Base-by-base conservation (phyloP, 2,888 invertebrate species). In the Drosophila birchii region DNA sequence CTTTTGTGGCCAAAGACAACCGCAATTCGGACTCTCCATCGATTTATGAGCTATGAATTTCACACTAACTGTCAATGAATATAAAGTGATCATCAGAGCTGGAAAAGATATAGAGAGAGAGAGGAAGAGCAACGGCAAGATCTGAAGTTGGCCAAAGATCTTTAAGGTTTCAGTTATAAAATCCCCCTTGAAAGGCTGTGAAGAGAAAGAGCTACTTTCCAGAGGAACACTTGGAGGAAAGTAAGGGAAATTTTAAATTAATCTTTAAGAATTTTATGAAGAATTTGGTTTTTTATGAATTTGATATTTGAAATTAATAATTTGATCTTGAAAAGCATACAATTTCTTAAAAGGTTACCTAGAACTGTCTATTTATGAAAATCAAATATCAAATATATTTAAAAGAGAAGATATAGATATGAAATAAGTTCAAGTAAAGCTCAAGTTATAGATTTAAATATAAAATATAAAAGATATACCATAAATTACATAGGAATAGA, bases 11-110 rank as follows among this genome's bases (percentile, higher is more conserved):
- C 45, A 55, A 66, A 61, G 74, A 57, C 75, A 72, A 87, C 87
- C 87, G 87, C 87, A 84, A 85, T 87, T 79, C 81, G 71, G 87
- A 64, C 73, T 66, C 70, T 58, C 71, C 73, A 69, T 58, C 77
- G 70, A 81, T 86, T 86, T 86, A 86, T 86, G 89, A 81, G 81
- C 83, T 88, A 79, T 78, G 76, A 86, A 83, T 76, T 80, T 88
- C 88, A 86, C 80, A 86, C 88, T 78, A 78, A 86, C 78, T 78
- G 88, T 89, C 86, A 88, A 86, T 86, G 88, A 82, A 80, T 78
- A 89, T 89, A 87, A 87, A 87, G 86, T 88, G 86, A 87, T 87
- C 89, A 87, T 86, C 72, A 66, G 73, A 47, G 77, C 14, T 7
- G 49, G 7, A 1, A 66, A 56, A 12, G 43, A 5, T 1, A 41